These are phyloP conservation scores for Corydoras maculifer DNA, from an alignment of 2,113 vertebrate genomes.

Conservation along the genomic window DNA sequence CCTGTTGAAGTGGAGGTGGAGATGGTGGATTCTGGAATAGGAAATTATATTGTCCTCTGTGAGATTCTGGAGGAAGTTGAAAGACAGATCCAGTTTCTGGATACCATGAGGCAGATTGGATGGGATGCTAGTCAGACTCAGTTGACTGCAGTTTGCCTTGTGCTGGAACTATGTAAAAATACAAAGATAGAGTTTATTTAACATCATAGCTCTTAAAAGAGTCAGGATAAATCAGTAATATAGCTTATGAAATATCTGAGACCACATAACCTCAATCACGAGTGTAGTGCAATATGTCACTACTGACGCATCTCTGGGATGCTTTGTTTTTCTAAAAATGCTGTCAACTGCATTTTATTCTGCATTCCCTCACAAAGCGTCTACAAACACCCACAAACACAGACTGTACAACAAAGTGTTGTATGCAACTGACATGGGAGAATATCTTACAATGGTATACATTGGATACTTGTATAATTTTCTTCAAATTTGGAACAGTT, in stretches of 20 bases:
- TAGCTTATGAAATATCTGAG: background rate
- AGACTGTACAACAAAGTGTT: too few relatives aligned
- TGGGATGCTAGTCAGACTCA: constrained; percentile 70
- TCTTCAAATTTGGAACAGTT: too few relatives aligned
- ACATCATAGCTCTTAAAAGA: background rate
- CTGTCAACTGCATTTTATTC: too few relatives aligned
- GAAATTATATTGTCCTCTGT: constrained; percentile 58
- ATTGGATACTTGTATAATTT: too few relatives aligned
- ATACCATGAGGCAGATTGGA: constrained; percentile 57
- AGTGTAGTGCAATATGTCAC: background rate
- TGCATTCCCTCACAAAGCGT: too few relatives aligned
- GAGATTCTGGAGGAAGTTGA: constrained; percentile 76
- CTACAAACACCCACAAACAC: too few relatives aligned
- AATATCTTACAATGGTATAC: too few relatives aligned
- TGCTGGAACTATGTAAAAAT: constrained; percentile 63
- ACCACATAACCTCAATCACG: background rate
- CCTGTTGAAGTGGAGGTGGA: constrained; percentile 79
- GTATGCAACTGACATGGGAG: too few relatives aligned
- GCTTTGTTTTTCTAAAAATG: constrained; percentile 10
- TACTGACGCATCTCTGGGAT: background rate
- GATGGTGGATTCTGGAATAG: constrained; percentile 62
- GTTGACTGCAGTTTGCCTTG: constrained; percentile 71
- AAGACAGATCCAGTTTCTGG: constrained; percentile 77
- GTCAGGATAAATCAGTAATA: background rate
- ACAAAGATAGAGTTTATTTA: constrained; percentile 35